Percentiles rank a stretch among this genome's conserved stretches.
Evolutionary conservation across 2,113 vertebrate species (phyloP).

Genomic region (Epinephelus moara): DNA sequence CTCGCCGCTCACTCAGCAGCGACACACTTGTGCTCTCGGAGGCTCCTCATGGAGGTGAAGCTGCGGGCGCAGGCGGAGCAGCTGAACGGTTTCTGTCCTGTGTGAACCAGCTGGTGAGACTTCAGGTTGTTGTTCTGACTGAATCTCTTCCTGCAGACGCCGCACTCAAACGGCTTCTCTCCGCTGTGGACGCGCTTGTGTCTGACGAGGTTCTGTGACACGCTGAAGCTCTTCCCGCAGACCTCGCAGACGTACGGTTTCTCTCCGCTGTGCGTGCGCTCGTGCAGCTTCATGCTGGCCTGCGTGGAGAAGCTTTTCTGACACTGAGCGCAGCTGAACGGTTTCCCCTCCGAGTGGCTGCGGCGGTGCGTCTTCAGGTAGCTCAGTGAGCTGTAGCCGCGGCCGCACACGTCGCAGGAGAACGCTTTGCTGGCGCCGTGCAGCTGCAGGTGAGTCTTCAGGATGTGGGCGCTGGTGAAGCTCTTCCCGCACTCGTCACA

Average conservation of each 20-base stretch:
- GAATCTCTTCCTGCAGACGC: constrained; percentile 59
- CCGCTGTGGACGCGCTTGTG: constrained; percentile 71
- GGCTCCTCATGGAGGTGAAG: constrained; percentile 59
- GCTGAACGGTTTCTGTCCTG: constrained; percentile 45
- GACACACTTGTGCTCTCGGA: constrained; percentile 59
- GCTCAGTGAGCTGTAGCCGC: constrained; percentile 63
- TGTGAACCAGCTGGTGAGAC: constrained; percentile 65
- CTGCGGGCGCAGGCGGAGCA: constrained; percentile 52
- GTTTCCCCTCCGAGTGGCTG: constrained; percentile 64
- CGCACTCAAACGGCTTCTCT: constrained; percentile 66
- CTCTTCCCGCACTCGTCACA: constrained; percentile 58
- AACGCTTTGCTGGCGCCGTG: constrained; percentile 34
- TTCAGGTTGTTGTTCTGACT: constrained; percentile 75
- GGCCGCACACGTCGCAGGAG: constrained; percentile 64
- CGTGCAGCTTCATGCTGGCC: constrained; percentile 52
- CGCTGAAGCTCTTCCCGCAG: constrained; percentile 69
- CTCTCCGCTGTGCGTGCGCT: constrained; percentile 72
- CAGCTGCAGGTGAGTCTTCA: constrained; percentile 59
- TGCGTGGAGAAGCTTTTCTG: constrained; percentile 58
- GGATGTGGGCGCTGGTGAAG: constrained; percentile 34
- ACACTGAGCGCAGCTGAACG: constrained; percentile 56
- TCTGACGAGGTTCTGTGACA: constrained; percentile 66
- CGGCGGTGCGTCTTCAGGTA: constrained; percentile 69
- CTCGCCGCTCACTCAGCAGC: background rate
- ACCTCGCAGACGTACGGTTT: constrained; percentile 64